Conservation (phyloP, 2,797 vertebrate genomes). For the Sphaeramia orbicularis region DNA sequence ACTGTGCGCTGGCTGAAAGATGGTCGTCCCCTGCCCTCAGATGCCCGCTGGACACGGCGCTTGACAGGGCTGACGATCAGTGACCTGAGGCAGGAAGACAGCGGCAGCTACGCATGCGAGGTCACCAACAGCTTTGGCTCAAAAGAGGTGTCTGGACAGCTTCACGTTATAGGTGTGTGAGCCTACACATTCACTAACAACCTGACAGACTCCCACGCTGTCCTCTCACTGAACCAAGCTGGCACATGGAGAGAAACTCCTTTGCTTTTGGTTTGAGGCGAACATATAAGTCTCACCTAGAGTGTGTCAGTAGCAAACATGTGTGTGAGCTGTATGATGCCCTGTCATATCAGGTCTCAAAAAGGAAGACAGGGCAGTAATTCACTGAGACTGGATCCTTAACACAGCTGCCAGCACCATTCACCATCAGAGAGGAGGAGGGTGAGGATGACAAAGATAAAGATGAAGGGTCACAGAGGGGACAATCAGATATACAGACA, state of each 20-base stretch:
- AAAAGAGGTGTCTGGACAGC: constrained; percentile 94
- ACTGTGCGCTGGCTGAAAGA: constrained; percentile 98
- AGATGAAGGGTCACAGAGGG: constrained; percentile 69
- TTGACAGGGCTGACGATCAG: constrained; percentile 95
- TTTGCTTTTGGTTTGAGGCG: constrained; percentile 74
- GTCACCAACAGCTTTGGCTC: constrained; percentile 99
- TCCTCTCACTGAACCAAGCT: constrained; percentile 52
- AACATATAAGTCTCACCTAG: constrained; percentile 68
- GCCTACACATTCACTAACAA: constrained; percentile 29
- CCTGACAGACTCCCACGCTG: constrained; percentile 62
- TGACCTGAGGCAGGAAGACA: constrained; percentile 94
- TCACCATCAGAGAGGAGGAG: constrained; percentile 69
- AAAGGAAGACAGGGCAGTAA: constrained; percentile 68
- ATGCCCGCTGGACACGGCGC: constrained; percentile 94
- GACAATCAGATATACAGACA: constrained; percentile 61
- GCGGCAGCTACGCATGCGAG: constrained; percentile 96
- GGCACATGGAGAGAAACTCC: constrained; percentile 55
- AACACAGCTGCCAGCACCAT: constrained; percentile 69
- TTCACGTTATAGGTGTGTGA: constrained; percentile 92
- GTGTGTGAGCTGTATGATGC: constrained; percentile 66
- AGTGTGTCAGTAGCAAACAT: constrained; percentile 68
- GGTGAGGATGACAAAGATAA: constrained; percentile 73
- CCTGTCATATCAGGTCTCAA: constrained; percentile 69
- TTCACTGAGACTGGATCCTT: constrained; percentile 79
- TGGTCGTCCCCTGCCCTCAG: constrained; percentile 91